phyloP scores from a whole-genome alignment of 1,140 invertebrate genomes.

The Chrysopa pallens region DNA sequence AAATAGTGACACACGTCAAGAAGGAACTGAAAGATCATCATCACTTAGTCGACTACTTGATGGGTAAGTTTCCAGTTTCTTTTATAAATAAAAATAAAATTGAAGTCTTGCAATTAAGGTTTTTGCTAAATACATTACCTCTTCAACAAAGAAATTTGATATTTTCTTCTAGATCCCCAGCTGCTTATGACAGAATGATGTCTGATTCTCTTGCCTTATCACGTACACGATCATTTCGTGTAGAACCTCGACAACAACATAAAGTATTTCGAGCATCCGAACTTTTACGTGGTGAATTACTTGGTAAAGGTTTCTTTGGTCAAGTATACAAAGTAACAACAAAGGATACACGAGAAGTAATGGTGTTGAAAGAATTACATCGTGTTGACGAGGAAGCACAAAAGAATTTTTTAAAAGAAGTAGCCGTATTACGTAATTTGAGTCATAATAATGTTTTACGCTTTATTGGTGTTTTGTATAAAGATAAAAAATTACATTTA shows the following conservation, averaged over 20 bases:
- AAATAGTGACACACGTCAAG: constrained; percentile 23
- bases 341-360: constrained; percentile 73
- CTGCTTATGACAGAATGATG: constrained; percentile 10
- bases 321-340: constrained; percentile 84
- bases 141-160: too few relatives aligned
- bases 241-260: constrained; percentile 47
- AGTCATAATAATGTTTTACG: constrained; percentile 78
- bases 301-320: constrained; percentile 88
- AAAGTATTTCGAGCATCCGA: constrained; percentile 80
- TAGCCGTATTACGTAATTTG: constrained; percentile 71
- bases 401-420: constrained; percentile 86
- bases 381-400: constrained; percentile 86
- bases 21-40: constrained; percentile 55
- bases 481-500: constrained; percentile 77
- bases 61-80: constrained; percentile 27
- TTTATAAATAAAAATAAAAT: neutral
- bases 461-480: constrained; percentile 87
- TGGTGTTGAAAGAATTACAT: constrained; percentile 90
- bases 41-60: constrained; percentile 73
- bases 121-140: too few relatives aligned
- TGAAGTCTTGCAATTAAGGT: too few relatives aligned
- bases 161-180: constrained; percentile 20
- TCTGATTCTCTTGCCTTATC: constrained; percentile 45
- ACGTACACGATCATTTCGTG: constrained; percentile 71
- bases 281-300: constrained; percentile 70